A percentile compares a stretch with the other conserved stretches of the same genome.
These are phyloP conservation scores for Ceyx erithaca DNA, from an alignment of 2,797 vertebrate genomes.

Conservation along the genomic window DNA sequence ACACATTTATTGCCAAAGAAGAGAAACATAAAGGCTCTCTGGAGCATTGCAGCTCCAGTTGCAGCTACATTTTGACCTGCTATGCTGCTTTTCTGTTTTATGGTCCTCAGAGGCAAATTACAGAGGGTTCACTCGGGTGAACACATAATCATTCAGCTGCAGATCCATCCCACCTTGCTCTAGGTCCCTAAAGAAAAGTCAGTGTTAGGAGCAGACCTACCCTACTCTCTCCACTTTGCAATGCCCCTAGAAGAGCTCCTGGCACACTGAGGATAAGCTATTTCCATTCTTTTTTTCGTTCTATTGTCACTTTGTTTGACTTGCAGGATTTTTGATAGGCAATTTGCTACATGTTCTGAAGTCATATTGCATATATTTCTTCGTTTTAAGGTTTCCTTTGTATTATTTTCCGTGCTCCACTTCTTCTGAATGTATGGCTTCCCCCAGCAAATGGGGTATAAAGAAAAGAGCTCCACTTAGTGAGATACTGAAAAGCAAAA, in stretches of 20 bases:
- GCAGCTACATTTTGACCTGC: not conserved
- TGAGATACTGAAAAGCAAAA: conserved; percentile 57
- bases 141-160: conserved; percentile 29
- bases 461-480: conserved; percentile 44
- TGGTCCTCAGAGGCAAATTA: conserved; percentile 33
- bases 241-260: not conserved
- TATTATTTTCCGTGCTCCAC: not conserved
- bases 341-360: not conserved
- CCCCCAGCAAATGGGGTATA: not conserved
- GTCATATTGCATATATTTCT: not conserved
- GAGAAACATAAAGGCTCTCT: not conserved
- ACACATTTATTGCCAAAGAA: conserved; percentile 32
- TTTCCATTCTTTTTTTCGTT: not conserved
- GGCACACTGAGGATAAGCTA: not conserved
- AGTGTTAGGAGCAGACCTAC: not conserved
- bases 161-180: conserved; percentile 25
- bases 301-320: not conserved
- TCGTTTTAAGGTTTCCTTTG: not conserved
- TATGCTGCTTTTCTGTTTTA: not conserved
- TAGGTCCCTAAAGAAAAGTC: not conserved
- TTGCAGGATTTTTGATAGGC: not conserved
- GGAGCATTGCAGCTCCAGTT: not conserved
- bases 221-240: not conserved
- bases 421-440: not conserved
- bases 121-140: not conserved